Percentiles rank a stretch among this genome's conserved stretches.
Evolutionary conservation across 2,888 invertebrate genomes (phyloP).

Genomic region (Sinopyrophorus schimmeli): DNA sequence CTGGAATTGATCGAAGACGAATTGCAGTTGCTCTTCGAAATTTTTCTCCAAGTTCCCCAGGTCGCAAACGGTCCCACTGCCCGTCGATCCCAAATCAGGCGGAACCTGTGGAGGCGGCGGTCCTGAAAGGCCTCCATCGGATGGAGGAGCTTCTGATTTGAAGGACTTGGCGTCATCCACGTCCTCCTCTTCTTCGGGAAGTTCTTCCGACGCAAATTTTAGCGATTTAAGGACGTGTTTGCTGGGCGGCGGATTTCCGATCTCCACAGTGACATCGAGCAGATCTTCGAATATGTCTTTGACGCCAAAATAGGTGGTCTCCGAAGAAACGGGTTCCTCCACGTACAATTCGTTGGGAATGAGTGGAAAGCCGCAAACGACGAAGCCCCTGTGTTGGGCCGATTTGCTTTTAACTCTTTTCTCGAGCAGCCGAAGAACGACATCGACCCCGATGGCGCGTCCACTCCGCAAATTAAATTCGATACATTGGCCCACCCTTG

Average conservation of each 20-base stretch:
- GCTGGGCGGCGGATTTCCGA: conserved; percentile 25
- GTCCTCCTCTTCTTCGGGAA: conserved; percentile 29
- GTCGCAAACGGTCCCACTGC: conserved; percentile 36
- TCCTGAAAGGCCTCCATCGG: no score
- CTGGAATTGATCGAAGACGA: conserved; percentile 46
- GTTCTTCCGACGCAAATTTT: conserved; percentile 6
- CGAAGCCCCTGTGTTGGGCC: conserved; percentile 64
- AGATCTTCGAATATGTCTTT: conserved; percentile 52
- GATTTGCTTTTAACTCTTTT: conserved; percentile 58
- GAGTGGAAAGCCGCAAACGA: conserved; percentile 68
- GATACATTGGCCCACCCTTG: conserved; percentile 61
- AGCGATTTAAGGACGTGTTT: conserved; percentile 22
- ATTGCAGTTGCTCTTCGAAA: conserved; percentile 49
- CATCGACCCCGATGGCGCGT: conserved; percentile 57
- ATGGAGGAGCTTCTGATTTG: conserved; percentile 20
- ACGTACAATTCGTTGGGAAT: conserved; percentile 56
- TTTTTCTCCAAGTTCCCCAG: conserved; percentile 39
- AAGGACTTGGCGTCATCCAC: conserved; percentile 34
- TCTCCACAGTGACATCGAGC: conserved; percentile 39
- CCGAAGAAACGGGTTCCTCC: conserved; percentile 51
- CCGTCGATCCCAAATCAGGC: conserved; percentile 37
- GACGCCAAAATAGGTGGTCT: conserved; percentile 52
- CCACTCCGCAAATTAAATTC: conserved; percentile 62
- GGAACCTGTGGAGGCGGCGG: conserved; percentile 29
- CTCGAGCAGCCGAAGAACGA: conserved; percentile 59